Conservation (phyloP, 2,797 vertebrate species). For the Mus caroli region DNA sequence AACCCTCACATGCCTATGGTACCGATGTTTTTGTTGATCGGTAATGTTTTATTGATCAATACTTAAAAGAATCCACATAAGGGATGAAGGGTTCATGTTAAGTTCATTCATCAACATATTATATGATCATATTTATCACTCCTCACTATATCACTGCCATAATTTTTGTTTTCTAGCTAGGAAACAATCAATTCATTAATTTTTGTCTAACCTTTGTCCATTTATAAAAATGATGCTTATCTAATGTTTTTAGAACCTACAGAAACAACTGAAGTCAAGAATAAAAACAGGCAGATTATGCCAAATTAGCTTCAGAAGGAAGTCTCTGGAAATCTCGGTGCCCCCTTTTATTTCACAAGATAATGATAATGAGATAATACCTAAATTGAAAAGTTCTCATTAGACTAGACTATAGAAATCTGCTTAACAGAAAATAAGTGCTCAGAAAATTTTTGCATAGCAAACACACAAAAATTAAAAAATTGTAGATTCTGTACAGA, state of each 20-base stretch:
- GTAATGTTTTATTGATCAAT: background rate
- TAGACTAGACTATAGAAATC: background rate
- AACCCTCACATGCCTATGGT: background rate
- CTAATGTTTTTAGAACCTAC: too few relatives aligned
- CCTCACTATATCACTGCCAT: background rate
- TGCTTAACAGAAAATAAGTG: background rate
- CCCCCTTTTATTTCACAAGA: too few relatives aligned
- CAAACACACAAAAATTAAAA: background rate
- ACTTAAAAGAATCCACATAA: background rate
- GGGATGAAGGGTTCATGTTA: background rate
- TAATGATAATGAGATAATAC: background rate
- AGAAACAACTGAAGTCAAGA: too few relatives aligned
- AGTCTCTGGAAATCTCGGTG: too few relatives aligned
- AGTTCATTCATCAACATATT: background rate
- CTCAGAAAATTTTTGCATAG: background rate
- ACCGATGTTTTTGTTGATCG: background rate
- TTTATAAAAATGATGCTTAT: background rate
- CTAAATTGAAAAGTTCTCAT: background rate
- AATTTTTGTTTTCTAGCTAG: background rate
- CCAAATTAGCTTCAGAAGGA: too few relatives aligned
- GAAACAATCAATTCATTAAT: background rate
- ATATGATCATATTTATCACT: background rate
- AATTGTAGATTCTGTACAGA: background rate
- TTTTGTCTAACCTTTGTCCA: background rate
- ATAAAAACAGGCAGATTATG: too few relatives aligned